Percentiles rank a stretch among this genome's conserved stretches.
Conservation (phyloP, 2,113 vertebrate genomes). For the Nothocercus nigrocapillus region DNA sequence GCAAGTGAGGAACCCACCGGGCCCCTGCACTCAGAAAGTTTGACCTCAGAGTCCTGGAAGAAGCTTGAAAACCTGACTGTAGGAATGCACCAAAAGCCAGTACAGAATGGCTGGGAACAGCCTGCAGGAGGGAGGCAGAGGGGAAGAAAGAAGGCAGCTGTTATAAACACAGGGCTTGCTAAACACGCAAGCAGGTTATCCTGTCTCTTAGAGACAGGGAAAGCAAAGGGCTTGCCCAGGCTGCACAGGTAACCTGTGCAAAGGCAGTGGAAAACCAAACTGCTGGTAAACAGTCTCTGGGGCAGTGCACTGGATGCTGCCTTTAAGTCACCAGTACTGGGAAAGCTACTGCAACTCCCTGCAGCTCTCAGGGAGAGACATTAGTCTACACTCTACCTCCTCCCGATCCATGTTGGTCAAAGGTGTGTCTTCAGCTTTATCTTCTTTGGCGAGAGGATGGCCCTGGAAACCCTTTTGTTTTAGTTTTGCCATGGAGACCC, state of each 20-base stretch:
- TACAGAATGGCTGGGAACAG: background rate
- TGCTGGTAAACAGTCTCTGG: background rate
- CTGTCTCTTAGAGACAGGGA: background rate
- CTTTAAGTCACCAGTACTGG: background rate
- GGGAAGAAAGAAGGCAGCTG: background rate
- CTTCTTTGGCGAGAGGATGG: constrained; percentile 60
- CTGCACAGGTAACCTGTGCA: background rate
- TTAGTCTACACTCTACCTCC: constrained; percentile 36
- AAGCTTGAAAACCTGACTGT: background rate
- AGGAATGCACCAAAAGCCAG: constrained; percentile 1
- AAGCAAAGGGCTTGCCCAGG: background rate
- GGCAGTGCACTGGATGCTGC: background rate
- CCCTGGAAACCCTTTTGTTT: constrained; percentile 84
- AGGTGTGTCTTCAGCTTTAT: constrained; percentile 59
- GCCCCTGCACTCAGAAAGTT: background rate
- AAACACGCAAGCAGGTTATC: background rate
- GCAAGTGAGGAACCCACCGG: background rate
- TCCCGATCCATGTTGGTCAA: constrained; percentile 50
- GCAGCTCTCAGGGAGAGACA: background rate
- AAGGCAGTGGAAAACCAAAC: background rate
- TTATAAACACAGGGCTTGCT: background rate
- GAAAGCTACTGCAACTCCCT: background rate
- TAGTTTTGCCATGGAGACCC: constrained; percentile 86
- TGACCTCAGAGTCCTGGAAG: background rate
- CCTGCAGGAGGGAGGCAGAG: background rate